Conservation (phyloP, 2,888 invertebrate species). For the Macrophya alboannulata region DNA sequence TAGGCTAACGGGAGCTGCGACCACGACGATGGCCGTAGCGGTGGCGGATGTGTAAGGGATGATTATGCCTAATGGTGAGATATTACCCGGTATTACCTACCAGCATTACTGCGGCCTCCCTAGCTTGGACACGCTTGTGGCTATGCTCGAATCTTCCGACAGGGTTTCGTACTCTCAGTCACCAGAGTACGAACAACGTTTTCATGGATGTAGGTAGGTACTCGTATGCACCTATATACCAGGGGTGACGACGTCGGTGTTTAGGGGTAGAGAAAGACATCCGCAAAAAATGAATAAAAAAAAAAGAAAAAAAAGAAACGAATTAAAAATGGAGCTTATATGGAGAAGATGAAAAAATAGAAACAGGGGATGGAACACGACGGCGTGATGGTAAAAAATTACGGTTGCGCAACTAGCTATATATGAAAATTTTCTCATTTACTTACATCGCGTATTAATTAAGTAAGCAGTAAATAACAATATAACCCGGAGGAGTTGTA, state of each 20-base stretch:
- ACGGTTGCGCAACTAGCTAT: no score
- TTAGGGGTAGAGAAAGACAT: constrained; percentile 28
- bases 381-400: constrained; percentile 14
- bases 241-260: neutral
- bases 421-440: neutral
- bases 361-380: no score
- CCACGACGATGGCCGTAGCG: constrained; percentile 66
- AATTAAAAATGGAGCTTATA: neutral
- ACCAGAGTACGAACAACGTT: constrained; percentile 53
- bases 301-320: constrained; percentile 36
- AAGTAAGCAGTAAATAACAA: constrained; percentile 25
- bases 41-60: constrained; percentile 77
- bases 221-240: neutral
- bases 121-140: constrained; percentile 76
- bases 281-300: constrained; percentile 50
- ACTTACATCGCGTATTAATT: neutral
- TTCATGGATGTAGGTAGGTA: neutral
- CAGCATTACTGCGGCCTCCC: constrained; percentile 8
- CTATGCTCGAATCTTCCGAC: constrained; percentile 79
- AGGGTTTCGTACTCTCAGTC: constrained; percentile 78
- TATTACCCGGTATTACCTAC: constrained; percentile 78
- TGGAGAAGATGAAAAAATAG: neutral
- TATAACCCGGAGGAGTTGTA: neutral
- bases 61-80: constrained; percentile 80
- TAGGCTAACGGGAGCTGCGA: constrained; percentile 65